Evolutionary conservation across 1,140 invertebrate species (phyloP).

Genomic region (Maniola jurtina): DNA sequence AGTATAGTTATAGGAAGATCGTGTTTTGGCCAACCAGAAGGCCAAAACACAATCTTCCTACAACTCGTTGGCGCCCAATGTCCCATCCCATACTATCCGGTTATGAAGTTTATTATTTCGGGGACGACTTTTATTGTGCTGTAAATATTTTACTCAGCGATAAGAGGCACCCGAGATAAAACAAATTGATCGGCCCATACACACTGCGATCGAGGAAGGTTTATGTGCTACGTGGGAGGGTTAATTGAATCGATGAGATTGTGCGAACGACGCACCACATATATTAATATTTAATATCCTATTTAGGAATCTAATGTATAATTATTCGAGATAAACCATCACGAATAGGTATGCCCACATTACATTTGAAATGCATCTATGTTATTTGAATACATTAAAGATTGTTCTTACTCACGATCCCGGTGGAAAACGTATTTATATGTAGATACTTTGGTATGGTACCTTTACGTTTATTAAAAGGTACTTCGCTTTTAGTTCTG

Average conservation of each 20-base stretch:
- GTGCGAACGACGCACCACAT: slow-evolving; percentile 49
- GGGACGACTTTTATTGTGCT: slow-evolving; percentile 68
- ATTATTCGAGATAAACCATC: slow-evolving; percentile 50
- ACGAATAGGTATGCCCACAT: slow-evolving; percentile 24
- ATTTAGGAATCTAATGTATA: slow-evolving; percentile 45
- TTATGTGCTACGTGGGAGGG: slow-evolving; percentile 59
- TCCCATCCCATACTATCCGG: slow-evolving; percentile 45
- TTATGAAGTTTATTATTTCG: slow-evolving; percentile 72
- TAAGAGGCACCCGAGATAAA: slow-evolving; percentile 68
- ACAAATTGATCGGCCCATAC: slow-evolving; percentile 65
- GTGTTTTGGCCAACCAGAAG: too few relatives aligned
- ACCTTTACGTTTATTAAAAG: too few relatives aligned
- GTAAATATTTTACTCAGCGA: slow-evolving; percentile 73
- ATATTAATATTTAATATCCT: slow-evolving; percentile 62
- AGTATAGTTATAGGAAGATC: too few relatives aligned
- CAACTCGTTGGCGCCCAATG: slow-evolving; percentile 21
- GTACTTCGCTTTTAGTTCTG: too few relatives aligned
- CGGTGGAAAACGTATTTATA: neutral
- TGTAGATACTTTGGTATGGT: too few relatives aligned
- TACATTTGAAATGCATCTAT: slow-evolving; percentile 21
- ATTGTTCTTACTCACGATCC: neutral
- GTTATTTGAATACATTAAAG: slow-evolving; percentile 17
- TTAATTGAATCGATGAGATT: slow-evolving; percentile 69
- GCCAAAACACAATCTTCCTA: too few relatives aligned
- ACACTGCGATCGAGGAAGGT: slow-evolving; percentile 47